phyloP scores from a whole-genome alignment of 2,797 vertebrate species.

The Valencia hispanica region DNA sequence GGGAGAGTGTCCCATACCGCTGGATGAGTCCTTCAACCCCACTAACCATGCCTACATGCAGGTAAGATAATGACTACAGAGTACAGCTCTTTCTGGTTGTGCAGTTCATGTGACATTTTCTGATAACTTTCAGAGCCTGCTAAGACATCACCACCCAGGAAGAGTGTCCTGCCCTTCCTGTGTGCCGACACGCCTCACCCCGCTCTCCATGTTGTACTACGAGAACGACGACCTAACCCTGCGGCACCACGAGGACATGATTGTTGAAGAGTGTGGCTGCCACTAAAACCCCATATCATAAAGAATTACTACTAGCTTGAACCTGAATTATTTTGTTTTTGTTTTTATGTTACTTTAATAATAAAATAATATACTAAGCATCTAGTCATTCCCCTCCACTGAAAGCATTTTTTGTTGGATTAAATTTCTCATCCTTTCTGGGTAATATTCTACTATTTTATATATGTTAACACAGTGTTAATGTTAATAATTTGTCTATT shows the following conservation, averaged over 20 bases:
- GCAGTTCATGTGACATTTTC: not conserved
- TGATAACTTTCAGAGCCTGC: slow-evolving; percentile 81
- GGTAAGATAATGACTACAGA: slow-evolving; percentile 73
- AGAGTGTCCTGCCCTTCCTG: slow-evolving; percentile 84
- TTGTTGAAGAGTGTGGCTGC: slow-evolving; percentile 92
- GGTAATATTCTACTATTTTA: slow-evolving; percentile 21
- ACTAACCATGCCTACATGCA: slow-evolving; percentile 95
- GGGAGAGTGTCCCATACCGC: slow-evolving; percentile 85
- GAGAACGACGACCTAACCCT: slow-evolving; percentile 84
- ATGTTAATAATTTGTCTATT: slow-evolving; percentile 54
- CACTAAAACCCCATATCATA: slow-evolving; percentile 70
- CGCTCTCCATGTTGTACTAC: slow-evolving; percentile 91
- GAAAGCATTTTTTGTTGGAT: slow-evolving; percentile 16
- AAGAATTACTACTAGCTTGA: not conserved
- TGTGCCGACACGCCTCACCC: slow-evolving; percentile 85
- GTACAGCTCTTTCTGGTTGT: not conserved
- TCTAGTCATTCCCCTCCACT: not conserved
- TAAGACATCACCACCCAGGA: slow-evolving; percentile 86
- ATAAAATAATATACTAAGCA: slow-evolving; percentile 15
- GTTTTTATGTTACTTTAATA: slow-evolving; percentile 11
- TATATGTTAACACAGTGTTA: slow-evolving; percentile 21
- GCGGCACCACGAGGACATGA: slow-evolving; percentile 91
- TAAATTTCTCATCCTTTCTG: slow-evolving; percentile 32
- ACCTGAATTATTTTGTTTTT: slow-evolving; percentile 2
- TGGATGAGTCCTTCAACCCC: slow-evolving; percentile 88